phyloP scores from a whole-genome alignment of 1,140 invertebrate species.

The Meloidogyne hapla region DNA sequence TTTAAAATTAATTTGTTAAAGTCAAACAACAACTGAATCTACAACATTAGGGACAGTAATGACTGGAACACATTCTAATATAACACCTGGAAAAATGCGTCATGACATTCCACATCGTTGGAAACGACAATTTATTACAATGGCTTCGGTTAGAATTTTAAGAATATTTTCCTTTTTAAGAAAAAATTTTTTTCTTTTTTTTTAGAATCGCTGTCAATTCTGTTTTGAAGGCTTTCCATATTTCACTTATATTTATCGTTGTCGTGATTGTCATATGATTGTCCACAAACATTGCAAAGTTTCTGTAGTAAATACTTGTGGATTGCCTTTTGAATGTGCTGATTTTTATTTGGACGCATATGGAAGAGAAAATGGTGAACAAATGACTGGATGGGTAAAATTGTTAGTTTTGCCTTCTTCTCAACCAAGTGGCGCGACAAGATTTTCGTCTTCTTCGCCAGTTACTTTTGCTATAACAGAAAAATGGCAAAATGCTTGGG shows the following conservation, averaged over 20 bases:
- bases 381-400: slow-evolving; percentile 43
- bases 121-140: slow-evolving; percentile 35
- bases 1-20: not conserved
- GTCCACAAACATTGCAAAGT: slow-evolving; percentile 33
- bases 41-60: not conserved
- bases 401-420: slow-evolving; percentile 3
- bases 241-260: slow-evolving; percentile 29
- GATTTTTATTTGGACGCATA: slow-evolving; percentile 38
- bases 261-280: slow-evolving; percentile 37
- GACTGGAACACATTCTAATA: not conserved
- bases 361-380: not conserved
- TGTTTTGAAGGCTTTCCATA: slow-evolving; percentile 37
- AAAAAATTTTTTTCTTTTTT: not conserved
- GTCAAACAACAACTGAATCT: slow-evolving; percentile 12
- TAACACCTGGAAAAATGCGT: slow-evolving; percentile 29
- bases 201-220: slow-evolving; percentile 26
- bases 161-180: no score
- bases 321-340: slow-evolving; percentile 37
- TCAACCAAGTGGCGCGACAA: not conserved
- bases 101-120: slow-evolving; percentile 46
- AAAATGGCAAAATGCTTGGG: slow-evolving; percentile 42
- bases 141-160: slow-evolving; percentile 20
- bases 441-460: not conserved
- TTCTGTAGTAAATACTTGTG: slow-evolving; percentile 41
- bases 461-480: not conserved